Conservation (phyloP, 2,888 invertebrate genomes). For the Tipula vernalis region DNA sequence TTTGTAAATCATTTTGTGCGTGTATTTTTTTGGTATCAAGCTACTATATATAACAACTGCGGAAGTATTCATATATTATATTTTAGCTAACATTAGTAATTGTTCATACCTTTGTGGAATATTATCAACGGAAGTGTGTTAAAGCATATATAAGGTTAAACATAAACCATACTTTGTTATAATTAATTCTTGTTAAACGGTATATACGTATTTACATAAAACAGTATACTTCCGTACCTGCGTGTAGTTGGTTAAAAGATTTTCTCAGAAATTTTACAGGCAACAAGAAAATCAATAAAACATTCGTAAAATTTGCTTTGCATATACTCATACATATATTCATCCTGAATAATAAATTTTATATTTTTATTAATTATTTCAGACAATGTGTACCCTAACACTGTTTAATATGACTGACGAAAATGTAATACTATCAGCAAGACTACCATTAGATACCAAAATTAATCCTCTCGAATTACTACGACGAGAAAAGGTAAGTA, state of each 20-base stretch:
- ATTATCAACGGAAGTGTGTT: neutral
- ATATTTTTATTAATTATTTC: conserved; percentile 25
- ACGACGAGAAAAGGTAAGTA: conserved; percentile 56
- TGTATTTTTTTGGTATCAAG: neutral
- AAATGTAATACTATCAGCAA: conserved; percentile 76
- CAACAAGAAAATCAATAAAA: neutral
- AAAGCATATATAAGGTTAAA: neutral
- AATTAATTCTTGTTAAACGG: neutral
- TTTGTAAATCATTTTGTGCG: neutral
- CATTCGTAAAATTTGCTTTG: neutral
- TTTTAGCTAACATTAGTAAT: neutral
- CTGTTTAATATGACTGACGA: conserved; percentile 77
- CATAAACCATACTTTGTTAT: neutral
- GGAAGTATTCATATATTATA: neutral
- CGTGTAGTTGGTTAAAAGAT: neutral
- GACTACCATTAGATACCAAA: conserved; percentile 50
- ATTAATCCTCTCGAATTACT: conserved; percentile 53
- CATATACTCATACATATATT: neutral
- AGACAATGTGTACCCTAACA: conserved; percentile 76
- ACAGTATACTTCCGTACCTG: neutral
- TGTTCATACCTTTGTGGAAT: neutral
- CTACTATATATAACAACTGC: neutral
- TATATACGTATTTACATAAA: neutral
- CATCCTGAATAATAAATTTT: conserved; percentile 8
- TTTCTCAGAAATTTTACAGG: conserved; percentile 19